A percentile compares a stretch with the other conserved stretches of the same genome.
Evolutionary conservation across 1,140 invertebrate species (phyloP).

Genomic region (Nymphalis io): DNA sequence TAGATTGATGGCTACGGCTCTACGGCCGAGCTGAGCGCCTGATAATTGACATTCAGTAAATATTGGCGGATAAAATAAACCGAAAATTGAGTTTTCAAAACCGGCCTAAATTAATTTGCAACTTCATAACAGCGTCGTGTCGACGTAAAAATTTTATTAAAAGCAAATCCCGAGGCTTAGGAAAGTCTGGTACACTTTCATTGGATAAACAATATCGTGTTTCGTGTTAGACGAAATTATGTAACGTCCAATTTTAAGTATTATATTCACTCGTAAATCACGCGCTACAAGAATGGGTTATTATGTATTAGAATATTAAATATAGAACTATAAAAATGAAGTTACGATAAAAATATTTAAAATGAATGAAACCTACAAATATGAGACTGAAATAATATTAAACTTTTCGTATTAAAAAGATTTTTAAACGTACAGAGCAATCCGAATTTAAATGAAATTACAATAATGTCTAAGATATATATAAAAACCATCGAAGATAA

Average conservation of each 20-base stretch:
- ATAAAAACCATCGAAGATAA: too few relatives aligned
- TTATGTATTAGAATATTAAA: conserved; percentile 15
- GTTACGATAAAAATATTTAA: too few relatives aligned
- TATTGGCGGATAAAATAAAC: conserved; percentile 76
- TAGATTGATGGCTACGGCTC: conserved; percentile 18
- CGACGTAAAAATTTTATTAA: conserved; percentile 72
- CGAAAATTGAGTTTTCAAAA: conserved; percentile 75
- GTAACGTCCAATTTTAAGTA: conserved; percentile 28
- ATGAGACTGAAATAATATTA: not conserved
- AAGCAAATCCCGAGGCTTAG: conserved; percentile 55
- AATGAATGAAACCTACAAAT: not conserved
- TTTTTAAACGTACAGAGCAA: too few relatives aligned
- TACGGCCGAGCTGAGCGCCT: conserved; percentile 31
- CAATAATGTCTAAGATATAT: too few relatives aligned
- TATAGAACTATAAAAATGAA: not conserved
- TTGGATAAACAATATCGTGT: conserved; percentile 42
- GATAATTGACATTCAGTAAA: conserved; percentile 77
- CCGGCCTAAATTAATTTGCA: conserved; percentile 76
- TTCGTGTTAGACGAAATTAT: conserved; percentile 35
- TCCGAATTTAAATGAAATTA: too few relatives aligned
- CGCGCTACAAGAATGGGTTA: conserved; percentile 15
- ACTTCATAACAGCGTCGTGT: conserved; percentile 70
- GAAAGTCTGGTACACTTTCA: conserved; percentile 42
- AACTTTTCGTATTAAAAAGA: not conserved
- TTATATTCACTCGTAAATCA: conserved; percentile 20